Conservation (phyloP, 1,140 invertebrate species). For the Arion vulgaris region DNA sequence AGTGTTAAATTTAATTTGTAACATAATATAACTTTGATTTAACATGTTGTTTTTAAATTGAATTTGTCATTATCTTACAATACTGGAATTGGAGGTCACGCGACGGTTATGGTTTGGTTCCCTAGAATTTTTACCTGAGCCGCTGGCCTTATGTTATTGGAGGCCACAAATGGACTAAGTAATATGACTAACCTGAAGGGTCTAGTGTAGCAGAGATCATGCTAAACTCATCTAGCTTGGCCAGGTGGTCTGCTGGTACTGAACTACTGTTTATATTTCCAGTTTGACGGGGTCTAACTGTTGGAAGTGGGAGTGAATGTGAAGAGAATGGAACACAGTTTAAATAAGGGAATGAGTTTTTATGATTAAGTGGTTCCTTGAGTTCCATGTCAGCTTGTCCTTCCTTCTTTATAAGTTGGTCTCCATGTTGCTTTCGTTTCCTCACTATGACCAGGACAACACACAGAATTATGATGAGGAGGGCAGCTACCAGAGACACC, state of each 20-base stretch:
- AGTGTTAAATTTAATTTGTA: too few relatives aligned
- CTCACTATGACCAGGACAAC: slow-evolving; percentile 53
- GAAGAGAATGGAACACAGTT: slow-evolving; percentile 21
- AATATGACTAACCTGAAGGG: slow-evolving; percentile 46
- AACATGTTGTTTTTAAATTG: too few relatives aligned
- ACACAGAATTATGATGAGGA: slow-evolving; percentile 56
- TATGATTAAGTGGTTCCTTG: slow-evolving; percentile 60
- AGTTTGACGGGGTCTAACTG: background rate
- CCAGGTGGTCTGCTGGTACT: slow-evolving; percentile 56
- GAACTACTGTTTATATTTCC: slow-evolving; percentile 12
- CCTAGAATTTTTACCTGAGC: too few relatives aligned
- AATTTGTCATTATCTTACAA: too few relatives aligned
- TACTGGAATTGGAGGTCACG: too few relatives aligned
- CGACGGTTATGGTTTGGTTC: too few relatives aligned
- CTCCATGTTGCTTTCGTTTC: slow-evolving; percentile 42
- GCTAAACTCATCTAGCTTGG: slow-evolving; percentile 67
- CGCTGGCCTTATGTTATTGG: too few relatives aligned
- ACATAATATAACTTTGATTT: too few relatives aligned
- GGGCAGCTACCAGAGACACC: slow-evolving; percentile 48
- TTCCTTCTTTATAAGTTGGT: slow-evolving; percentile 51
- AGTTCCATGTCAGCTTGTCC: slow-evolving; percentile 59
- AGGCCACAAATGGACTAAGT: too few relatives aligned
- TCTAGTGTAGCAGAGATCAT: slow-evolving; percentile 64
- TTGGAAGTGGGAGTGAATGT: slow-evolving; percentile 38
- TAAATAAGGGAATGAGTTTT: slow-evolving; percentile 30